These are phyloP conservation scores for Nomada flava DNA, from an alignment of 2,888 invertebrate genomes.

Conservation along the genomic window DNA sequence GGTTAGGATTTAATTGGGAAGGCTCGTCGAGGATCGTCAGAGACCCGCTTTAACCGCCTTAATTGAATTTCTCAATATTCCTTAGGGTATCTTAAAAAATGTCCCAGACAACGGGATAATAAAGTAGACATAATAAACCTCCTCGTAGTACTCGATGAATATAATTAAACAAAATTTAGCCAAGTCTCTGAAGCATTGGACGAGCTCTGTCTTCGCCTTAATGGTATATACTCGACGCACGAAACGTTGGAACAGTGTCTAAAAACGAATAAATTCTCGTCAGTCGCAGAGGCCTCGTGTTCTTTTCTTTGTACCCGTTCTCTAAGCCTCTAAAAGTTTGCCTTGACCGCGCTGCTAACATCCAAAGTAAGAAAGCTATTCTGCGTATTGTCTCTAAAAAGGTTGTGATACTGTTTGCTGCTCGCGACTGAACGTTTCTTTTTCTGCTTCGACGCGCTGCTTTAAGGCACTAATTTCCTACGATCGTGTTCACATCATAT, in stretches of 20 bases:
- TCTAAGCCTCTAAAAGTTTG: neutral
- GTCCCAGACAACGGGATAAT: no score
- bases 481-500: conserved; percentile 37
- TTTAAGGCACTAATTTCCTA: conserved; percentile 68
- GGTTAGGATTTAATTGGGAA: neutral
- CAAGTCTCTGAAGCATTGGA: neutral
- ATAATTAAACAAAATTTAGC: neutral
- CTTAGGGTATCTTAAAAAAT: no score
- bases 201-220: neutral
- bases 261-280: conserved; percentile 1
- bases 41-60: neutral
- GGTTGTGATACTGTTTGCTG: neutral
- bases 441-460: conserved; percentile 17
- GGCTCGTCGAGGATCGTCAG: neutral
- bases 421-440: neutral
- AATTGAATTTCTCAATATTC: neutral
- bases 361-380: neutral
- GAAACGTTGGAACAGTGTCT: conserved; percentile 20
- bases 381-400: neutral
- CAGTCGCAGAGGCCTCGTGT: neutral
- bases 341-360: neutral
- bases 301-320: neutral
- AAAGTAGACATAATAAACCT: no score
- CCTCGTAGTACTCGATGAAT: no score
- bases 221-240: conserved; percentile 5